Evolutionary conservation across 2,113 vertebrate species (phyloP), one percentile per base, ranked within the genome.

Genomic region (Xenus cinereus): DNA sequence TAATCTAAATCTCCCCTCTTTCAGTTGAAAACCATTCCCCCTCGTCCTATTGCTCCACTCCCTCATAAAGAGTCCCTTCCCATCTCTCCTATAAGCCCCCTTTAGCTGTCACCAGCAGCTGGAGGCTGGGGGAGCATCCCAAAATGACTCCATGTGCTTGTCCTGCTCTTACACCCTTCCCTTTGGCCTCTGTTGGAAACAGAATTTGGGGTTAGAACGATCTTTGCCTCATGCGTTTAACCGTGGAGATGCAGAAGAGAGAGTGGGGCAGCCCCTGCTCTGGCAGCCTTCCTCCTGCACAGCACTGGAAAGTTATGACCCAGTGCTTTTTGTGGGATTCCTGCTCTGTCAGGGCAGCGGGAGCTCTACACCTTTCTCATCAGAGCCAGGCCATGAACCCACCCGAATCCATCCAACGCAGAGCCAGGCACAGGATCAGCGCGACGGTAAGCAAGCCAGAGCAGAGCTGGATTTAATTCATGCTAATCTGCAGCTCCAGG

Each of bases 141-240:
- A 8, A 62, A 62, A 67, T 8, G 1, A 50, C 39, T n/a, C 43
- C 1, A 0, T 1, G 0, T 3, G 26, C 33, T 62, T 33, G 22
- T 51, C 24, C n/a, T 75, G 71, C 56, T 45, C 43, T 53, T 57
- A 72, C 4, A 4, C 18, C 57, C 57, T 46, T 48, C 46, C 26
- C 62, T 33, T 53, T 6, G n/a, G 26, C 17, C 26, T 43, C 16
- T 16, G 20, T 1, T 53, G 68, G 41, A 82, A 51, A 23, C 41
- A 45, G 50, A 60, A 43, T 69, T 51, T 41, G 54, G 37, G 62
- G 21, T 19, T 19, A 4, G 24, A 71, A 30, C 30, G 32, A 69
- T 22, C 23, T 73, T 33, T 35, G 24, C 57, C 57, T 57, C 14
- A 14, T 0, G 1, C 6, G 0, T 43, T 26, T 17, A 60, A 41